phyloP scores from a whole-genome alignment of 2,797 vertebrate species.

The Xerus rutilus region DNA sequence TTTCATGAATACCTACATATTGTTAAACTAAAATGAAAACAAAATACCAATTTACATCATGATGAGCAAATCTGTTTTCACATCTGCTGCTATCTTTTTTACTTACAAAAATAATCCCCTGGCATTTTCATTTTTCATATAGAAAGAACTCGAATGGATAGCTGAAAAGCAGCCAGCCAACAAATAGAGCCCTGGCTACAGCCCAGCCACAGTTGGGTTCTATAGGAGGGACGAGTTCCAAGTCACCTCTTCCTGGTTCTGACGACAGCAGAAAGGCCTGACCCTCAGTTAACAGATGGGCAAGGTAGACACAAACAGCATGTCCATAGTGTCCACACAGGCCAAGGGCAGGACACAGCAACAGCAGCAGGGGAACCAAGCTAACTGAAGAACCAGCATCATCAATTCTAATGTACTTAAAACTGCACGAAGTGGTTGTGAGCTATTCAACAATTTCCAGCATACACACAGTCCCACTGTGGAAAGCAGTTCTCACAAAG shows the following conservation, averaged over 20 bases:
- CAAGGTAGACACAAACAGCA: neutral
- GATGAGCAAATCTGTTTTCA: conserved; percentile 64
- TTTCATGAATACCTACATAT: conserved; percentile 66
- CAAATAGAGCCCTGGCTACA: neutral
- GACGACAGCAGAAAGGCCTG: neutral
- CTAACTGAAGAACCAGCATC: neutral
- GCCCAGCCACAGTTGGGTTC: neutral
- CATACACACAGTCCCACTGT: neutral
- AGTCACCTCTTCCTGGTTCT: neutral
- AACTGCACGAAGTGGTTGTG: neutral
- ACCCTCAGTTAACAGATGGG: neutral
- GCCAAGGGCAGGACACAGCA: neutral
- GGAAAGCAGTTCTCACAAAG: neutral
- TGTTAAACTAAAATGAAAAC: conserved; percentile 67
- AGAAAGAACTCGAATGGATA: neutral
- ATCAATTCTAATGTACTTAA: neutral
- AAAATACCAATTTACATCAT: conserved; percentile 60
- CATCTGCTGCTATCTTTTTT: conserved; percentile 66
- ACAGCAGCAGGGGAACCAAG: neutral
- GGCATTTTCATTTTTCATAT: conserved; percentile 47
- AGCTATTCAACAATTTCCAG: neutral
- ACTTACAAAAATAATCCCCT: conserved; percentile 51
- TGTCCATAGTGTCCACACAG: fast-evolving
- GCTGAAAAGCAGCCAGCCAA: conserved; percentile 43
- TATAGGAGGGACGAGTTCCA: neutral